Conservation (phyloP, 1,140 invertebrate species). For the Frieseomelitta varia region DNA sequence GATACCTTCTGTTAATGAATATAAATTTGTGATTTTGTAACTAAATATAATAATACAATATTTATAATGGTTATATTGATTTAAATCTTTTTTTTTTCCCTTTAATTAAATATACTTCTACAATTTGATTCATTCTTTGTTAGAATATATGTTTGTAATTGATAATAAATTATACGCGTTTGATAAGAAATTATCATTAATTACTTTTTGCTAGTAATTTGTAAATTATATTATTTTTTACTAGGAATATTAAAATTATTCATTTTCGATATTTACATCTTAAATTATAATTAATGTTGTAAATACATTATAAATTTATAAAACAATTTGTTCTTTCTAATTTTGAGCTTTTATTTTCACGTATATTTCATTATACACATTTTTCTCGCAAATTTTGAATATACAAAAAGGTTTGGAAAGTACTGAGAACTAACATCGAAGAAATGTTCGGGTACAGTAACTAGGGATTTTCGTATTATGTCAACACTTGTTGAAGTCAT, state of each 20-base stretch:
- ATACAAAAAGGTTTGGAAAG: background rate
- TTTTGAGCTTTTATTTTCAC: background rate
- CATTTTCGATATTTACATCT: background rate
- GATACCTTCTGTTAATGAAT: background rate
- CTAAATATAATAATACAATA: background rate
- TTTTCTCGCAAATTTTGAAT: background rate
- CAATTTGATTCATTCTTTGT: background rate
- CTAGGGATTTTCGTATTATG: constrained; percentile 51
- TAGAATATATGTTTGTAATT: background rate
- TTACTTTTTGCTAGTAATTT: background rate
- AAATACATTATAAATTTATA: background rate
- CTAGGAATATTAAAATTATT: background rate
- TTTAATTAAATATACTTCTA: background rate
- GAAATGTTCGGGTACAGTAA: constrained; percentile 8
- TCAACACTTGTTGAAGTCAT: constrained; percentile 47
- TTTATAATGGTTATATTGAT: background rate
- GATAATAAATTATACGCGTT: background rate
- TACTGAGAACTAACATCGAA: background rate
- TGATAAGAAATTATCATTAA: background rate
- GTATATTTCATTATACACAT: background rate
- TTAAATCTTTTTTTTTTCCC: background rate
- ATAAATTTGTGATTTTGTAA: background rate
- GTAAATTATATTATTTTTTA: background rate
- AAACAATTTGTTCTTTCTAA: background rate
- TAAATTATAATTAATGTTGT: background rate